Percentiles rank a stretch among this genome's conserved stretches.
These are phyloP conservation scores for Cyclargus thomasi DNA, from an alignment of 1,140 invertebrate genomes.

Conservation along the genomic window DNA sequence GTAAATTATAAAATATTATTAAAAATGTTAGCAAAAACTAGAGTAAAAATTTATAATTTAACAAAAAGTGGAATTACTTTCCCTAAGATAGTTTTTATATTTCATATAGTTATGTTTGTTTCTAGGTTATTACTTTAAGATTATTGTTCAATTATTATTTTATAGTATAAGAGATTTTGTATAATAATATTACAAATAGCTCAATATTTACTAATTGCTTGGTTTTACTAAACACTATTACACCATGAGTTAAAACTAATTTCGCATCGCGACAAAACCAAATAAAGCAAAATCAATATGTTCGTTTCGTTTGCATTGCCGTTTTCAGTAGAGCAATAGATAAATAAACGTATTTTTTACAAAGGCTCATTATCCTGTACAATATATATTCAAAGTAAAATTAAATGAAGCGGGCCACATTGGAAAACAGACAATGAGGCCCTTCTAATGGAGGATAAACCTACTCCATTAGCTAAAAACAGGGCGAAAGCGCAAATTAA, in stretches of 20 bases:
- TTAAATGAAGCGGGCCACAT: conserved; percentile 15
- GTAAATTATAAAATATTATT: too few species aligned
- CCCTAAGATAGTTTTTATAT: too few species aligned
- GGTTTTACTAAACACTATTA: too few species aligned
- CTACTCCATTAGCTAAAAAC: conserved; percentile 6
- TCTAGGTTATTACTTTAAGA: too few species aligned
- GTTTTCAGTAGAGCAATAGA: not conserved
- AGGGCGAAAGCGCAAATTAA: conserved; percentile 8
- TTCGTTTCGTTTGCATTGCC: not conserved
- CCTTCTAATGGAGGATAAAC: conserved; percentile 16
- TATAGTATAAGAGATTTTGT: too few species aligned
- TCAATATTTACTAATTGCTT: too few species aligned
- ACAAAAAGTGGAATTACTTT: too few species aligned
- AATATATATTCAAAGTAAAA: conserved; percentile 2
- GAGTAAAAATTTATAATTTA: too few species aligned
- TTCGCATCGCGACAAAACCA: not conserved
- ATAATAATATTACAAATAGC: too few species aligned
- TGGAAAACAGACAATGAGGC: conserved; percentile 14
- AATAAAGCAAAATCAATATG: not conserved
- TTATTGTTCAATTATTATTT: too few species aligned
- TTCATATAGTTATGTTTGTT: too few species aligned
- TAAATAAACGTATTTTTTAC: conserved; percentile 10
- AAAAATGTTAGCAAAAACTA: too few species aligned
- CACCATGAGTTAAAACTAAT: not conserved
- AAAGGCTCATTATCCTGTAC: not conserved